Evolutionary conservation across 2,888 invertebrate genomes (phyloP).

Genomic region (Aspidiotus rigidus): DNA sequence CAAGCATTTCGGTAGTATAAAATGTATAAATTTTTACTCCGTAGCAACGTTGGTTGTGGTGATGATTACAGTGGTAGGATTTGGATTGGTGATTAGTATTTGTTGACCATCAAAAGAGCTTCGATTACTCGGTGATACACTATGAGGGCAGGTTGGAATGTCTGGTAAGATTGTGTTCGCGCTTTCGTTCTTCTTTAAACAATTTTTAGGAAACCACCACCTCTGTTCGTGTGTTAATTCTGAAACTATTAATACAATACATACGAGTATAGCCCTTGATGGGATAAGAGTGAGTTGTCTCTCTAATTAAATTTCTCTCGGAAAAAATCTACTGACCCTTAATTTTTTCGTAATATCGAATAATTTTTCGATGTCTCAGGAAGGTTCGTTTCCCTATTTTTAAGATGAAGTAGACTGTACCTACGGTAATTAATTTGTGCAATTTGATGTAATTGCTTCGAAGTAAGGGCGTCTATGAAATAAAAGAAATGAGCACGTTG

Average conservation of each 20-base stretch:
- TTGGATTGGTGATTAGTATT: constrained; percentile 16
- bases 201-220: constrained; percentile 17
- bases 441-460: too few species aligned
- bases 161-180: constrained; percentile 18
- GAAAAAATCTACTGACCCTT: too few species aligned
- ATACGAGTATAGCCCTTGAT: background rate
- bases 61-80: constrained; percentile 21
- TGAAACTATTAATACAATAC: constrained; percentile 15
- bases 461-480: too few species aligned
- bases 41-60: background rate
- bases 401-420: too few species aligned
- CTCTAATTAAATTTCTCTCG: too few species aligned
- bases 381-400: too few species aligned
- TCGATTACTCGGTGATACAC: constrained; percentile 28
- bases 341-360: too few species aligned
- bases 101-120: constrained; percentile 30
- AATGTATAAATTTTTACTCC: background rate
- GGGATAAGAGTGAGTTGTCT: too few species aligned
- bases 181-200: constrained; percentile 24
- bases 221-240: constrained; percentile 21
- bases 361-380: too few species aligned
- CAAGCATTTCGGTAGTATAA: too few species aligned
- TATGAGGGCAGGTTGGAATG: constrained; percentile 29
- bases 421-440: too few species aligned
- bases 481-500: too few species aligned